These are phyloP conservation scores for Sterrhoptilus dennistouni DNA, from an alignment of 2,113 vertebrate genomes.

Conservation along the genomic window DNA sequence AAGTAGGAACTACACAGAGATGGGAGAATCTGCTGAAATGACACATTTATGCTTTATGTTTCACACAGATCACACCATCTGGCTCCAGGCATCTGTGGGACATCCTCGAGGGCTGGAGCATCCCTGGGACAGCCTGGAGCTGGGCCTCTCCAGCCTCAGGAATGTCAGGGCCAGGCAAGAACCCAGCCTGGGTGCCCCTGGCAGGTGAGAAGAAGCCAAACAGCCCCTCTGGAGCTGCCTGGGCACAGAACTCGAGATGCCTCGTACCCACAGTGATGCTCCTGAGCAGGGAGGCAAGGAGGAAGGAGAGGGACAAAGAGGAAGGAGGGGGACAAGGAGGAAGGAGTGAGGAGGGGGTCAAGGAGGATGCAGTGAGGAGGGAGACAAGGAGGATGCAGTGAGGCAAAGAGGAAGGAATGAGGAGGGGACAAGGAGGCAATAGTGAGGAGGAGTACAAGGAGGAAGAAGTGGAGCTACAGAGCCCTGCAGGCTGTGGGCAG, in stretches of 20 bases:
- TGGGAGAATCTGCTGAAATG: neutral
- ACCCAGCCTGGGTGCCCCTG: fast-evolving
- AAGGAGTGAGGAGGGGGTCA: neutral
- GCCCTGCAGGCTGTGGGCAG: neutral
- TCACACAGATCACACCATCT: neutral
- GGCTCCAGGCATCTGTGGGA: fast-evolving
- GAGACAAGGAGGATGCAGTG: neutral
- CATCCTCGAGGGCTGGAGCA: fast-evolving
- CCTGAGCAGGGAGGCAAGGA: neutral
- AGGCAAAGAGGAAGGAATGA: too few relatives aligned
- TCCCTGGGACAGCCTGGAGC: neutral
- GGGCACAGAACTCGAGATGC: fast-evolving
- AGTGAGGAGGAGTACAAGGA: neutral
- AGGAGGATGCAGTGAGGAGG: neutral
- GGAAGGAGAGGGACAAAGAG: too few relatives aligned
- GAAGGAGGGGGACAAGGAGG: neutral
- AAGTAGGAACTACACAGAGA: neutral
- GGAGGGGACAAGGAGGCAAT: neutral
- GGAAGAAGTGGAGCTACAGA: neutral
- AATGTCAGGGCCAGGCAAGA: fast-evolving
- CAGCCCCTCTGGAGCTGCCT: neutral
- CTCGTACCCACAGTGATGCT: fast-evolving
- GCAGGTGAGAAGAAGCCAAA: neutral
- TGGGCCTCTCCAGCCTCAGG: neutral
- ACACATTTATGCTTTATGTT: neutral